These are phyloP conservation scores for Andrena hattorfiana DNA, from an alignment of 2,888 invertebrate species.

Conservation along the genomic window DNA sequence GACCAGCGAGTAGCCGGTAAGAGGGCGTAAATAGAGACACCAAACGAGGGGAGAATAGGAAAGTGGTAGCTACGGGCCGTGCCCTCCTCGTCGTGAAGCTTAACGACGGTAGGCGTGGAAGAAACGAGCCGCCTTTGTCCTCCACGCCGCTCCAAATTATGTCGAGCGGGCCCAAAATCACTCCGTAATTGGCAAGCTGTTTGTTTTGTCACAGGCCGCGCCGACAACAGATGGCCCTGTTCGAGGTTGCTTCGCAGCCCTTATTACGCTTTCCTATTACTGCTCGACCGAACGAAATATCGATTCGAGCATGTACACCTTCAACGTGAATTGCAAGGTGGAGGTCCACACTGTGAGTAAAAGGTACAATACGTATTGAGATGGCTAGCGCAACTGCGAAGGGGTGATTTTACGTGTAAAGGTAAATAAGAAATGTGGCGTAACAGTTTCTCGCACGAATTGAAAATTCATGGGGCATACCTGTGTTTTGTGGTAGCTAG, in stretches of 20 bases:
- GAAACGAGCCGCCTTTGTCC: constrained; percentile 76
- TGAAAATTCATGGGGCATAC: too few relatives aligned
- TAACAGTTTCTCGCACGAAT: too few relatives aligned
- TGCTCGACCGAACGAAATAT: constrained; percentile 55
- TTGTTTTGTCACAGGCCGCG: constrained; percentile 81
- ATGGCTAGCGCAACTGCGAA: too few relatives aligned
- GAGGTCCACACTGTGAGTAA: not conserved
- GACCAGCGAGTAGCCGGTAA: constrained; percentile 37
- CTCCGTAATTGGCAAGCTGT: constrained; percentile 82
- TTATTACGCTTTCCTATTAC: constrained; percentile 68
- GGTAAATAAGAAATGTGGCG: too few relatives aligned
- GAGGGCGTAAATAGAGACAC: constrained; percentile 75
- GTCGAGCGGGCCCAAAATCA: constrained; percentile 77
- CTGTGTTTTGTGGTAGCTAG: too few relatives aligned
- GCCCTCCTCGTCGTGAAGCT: constrained; percentile 57
- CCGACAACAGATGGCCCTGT: constrained; percentile 77
- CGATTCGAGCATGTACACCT: constrained; percentile 41
- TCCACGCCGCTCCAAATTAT: constrained; percentile 76
- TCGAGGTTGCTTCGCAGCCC: constrained; percentile 49
- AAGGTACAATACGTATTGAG: too few relatives aligned
- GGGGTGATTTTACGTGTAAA: too few relatives aligned
- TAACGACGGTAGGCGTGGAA: constrained; percentile 74
- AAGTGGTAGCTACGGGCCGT: constrained; percentile 55
- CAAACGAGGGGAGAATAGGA: constrained; percentile 66
- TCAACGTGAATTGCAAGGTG: constrained; percentile 8